These are phyloP conservation scores for Xanthia togata DNA, from an alignment of 2,888 invertebrate genomes.

Conservation along the genomic window DNA sequence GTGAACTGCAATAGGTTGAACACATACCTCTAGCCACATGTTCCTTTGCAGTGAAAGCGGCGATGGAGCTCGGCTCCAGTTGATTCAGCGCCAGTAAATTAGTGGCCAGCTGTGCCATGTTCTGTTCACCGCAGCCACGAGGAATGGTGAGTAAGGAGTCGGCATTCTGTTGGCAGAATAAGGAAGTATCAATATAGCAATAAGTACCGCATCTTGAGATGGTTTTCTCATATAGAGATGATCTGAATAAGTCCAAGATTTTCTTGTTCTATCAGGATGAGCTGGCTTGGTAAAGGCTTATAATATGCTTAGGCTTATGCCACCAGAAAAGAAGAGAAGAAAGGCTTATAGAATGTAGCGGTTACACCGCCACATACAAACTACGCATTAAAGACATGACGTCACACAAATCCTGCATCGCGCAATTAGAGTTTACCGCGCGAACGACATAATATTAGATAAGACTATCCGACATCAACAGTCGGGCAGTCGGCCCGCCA, in stretches of 20 bases:
- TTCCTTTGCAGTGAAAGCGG: conserved; percentile 80
- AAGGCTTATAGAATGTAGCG: no score
- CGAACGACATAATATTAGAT: no score
- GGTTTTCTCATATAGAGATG: neutral
- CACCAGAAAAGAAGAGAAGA: no score
- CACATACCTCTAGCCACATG: conserved; percentile 87
- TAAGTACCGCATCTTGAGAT: neutral
- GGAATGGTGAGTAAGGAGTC: conserved; percentile 92
- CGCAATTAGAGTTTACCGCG: no score
- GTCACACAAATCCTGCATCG: no score
- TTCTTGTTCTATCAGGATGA: neutral
- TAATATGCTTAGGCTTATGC: no score
- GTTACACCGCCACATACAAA: no score
- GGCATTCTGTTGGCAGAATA: conserved; percentile 89
- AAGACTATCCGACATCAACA: no score
- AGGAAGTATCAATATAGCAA: neutral
- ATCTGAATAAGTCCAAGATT: neutral
- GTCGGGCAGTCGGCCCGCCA: no score
- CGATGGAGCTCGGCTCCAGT: conserved; percentile 83
- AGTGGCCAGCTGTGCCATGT: conserved; percentile 94
- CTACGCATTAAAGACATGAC: no score
- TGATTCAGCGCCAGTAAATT: conserved; percentile 93
- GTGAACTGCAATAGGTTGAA: neutral
- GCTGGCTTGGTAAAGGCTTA: neutral
- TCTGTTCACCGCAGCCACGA: conserved; percentile 95